Evolutionary conservation across 2,888 invertebrate species (phyloP), one percentile per base, ranked within the genome.

Genomic region (Lycaena phlaeas): DNA sequence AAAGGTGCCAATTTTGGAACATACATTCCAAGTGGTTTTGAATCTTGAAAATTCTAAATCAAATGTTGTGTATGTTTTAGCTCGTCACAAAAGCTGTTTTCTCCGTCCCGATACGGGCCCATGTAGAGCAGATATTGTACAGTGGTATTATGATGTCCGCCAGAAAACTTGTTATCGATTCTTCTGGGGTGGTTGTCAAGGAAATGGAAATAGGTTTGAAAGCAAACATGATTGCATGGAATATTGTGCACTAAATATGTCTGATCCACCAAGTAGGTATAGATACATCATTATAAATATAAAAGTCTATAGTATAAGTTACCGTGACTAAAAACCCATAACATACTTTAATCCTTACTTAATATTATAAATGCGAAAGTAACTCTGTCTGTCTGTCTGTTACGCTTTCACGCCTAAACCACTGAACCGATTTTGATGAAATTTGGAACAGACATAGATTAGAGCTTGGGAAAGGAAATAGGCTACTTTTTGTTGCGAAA

Each of bases 101-200:
- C 56, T 79, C 1, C 57, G 79, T 1, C 73, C 79, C 1, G 79
- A 79, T 29, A 72, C 68, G 0, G 79, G 81, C 0, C 79, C 79
- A 0, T 79, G 81, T 30, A 56, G 79, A 36, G 76, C 72, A 0
- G 76, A 76, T 12, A 63, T 79, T 12, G n/a, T 77, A 3, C 66
- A 71, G 28, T 79, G 68, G 68, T 79, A 79, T 45, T 79, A 54
- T 41, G 79, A 79, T 44, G 69, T 59, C 1, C 64, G 55, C 37
- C 56, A 61, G 37, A 45, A 29, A 4, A 53, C 36, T 39, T 79
- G 79, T 41, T 79, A 56, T 44, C 62, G 69, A 2, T 79, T 77
- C 54, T 79, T 61, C 50, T 79, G 71, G 69, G 81, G 81, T 0
- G 78, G 79, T 6, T 79, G 79, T 43, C 79, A 79, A 40, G 79